Evolutionary conservation across 2,797 vertebrate genomes (phyloP), one percentile per base, ranked within the genome.

Genomic region (Gallinago nigripennis): DNA sequence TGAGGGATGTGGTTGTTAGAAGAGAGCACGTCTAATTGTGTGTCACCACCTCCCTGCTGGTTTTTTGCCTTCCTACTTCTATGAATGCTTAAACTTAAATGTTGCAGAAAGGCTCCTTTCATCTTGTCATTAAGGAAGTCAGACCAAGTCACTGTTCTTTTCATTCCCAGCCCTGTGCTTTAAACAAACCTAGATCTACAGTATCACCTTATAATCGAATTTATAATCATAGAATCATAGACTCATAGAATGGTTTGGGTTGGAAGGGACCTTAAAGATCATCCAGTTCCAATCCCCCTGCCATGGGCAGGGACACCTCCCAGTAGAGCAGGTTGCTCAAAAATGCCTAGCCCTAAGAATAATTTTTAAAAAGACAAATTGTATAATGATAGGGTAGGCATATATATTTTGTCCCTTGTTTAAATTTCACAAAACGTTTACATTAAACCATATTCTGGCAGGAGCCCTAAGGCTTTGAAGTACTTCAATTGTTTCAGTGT

Each of bases 401-500:
- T 83, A 73, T 82, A 94, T 88, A 92, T 72, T 84, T 57, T 60
- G 57, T 70, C 82, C 48, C 45, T 35, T 54, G 69, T 96, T 94
- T 90, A 86, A 95, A 95, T 88, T 77, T 87, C 81, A 90, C 51
- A 68, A 94, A 96, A 94, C 30, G 81, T 46, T 75, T 63, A 50
- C 33, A 82, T 92, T 90, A 86, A 80, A 96, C 41, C 33, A 77
- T 69, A 68, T 61, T 70, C 88, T 94, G 69, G 78, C 89, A 95
- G 82, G 64, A 65, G 92, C 58, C 69, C 78, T 57, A 82, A 88
- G 69, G 68, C 88, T 94, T 94, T 95, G 92, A 95, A 88, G 71
- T 64, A 70, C 66, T 39, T 51, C 82, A 95, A 95, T 85, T 92
- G 86, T 96, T 97, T 97, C 92, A 91, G 20, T 83, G 82, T 66